Conservation (phyloP, 2,888 invertebrate genomes). For the Unio delphinus region DNA sequence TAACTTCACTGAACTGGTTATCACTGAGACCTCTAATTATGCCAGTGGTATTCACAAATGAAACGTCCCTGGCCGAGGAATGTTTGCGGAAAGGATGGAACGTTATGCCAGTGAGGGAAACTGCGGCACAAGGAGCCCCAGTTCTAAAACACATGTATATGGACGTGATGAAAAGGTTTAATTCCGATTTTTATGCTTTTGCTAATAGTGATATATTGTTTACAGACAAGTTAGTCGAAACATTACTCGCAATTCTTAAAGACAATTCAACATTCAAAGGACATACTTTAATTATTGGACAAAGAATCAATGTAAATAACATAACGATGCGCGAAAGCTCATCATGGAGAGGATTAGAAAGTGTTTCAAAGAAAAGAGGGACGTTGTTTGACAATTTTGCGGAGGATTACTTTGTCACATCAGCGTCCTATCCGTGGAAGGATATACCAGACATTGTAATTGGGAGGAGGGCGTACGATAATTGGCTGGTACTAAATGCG, state of each 20-base stretch:
- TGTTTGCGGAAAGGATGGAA: slow-evolving; percentile 7
- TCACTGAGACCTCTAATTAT: slow-evolving; percentile 13
- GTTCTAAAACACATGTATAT: slow-evolving; percentile 30
- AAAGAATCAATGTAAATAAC: slow-evolving; percentile 17
- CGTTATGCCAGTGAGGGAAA: slow-evolving; percentile 2
- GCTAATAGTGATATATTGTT: slow-evolving; percentile 37
- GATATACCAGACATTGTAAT: slow-evolving; percentile 35
- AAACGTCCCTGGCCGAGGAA: background rate
- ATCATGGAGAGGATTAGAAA: slow-evolving; percentile 2
- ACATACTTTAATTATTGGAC: slow-evolving; percentile 15
- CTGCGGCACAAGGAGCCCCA: slow-evolving; percentile 9
- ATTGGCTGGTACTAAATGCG: slow-evolving; percentile 32
- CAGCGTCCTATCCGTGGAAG: slow-evolving; percentile 32
- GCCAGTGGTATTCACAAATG: slow-evolving; percentile 21
- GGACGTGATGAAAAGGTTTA: slow-evolving; percentile 12
- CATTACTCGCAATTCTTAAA: slow-evolving; percentile 4
- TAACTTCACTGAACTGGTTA: slow-evolving; percentile 25
- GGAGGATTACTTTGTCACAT: slow-evolving; percentile 38
- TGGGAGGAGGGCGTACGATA: slow-evolving; percentile 36
- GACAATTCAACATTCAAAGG: background rate
- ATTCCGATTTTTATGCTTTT: slow-evolving; percentile 25
- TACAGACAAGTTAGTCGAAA: slow-evolving; percentile 12
- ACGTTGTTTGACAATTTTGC: slow-evolving; percentile 17
- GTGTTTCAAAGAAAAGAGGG: slow-evolving; percentile 12
- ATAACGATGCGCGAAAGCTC: slow-evolving; percentile 9